Evolutionary conservation across 2,888 invertebrate species (phyloP).

Genomic region (Sarcophaga carnaria): DNA sequence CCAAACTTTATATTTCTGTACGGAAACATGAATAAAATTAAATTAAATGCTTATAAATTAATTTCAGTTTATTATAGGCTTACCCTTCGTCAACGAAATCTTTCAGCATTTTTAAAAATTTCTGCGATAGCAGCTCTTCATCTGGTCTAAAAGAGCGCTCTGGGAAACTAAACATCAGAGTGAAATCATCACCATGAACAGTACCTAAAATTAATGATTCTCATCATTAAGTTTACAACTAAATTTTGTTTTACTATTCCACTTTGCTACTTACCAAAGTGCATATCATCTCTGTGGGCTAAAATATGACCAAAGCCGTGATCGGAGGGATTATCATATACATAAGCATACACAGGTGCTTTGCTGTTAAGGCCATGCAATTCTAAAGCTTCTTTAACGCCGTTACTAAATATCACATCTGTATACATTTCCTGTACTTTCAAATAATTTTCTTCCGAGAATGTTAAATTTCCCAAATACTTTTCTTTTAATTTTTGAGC

Average conservation of each 20-base stretch:
- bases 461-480: constrained; percentile 71
- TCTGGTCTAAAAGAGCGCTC: not conserved
- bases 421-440: constrained; percentile 83
- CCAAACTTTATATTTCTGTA: too few relatives aligned
- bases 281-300: constrained; percentile 81
- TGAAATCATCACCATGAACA: constrained; percentile 76
- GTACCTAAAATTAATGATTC: constrained; percentile 71
- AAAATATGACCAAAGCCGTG: constrained; percentile 84
- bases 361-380: constrained; percentile 84
- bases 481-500: constrained; percentile 69
- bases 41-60: not conserved
- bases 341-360: constrained; percentile 86
- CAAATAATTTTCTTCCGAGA: constrained; percentile 82
- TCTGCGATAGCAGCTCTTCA: constrained; percentile 71
- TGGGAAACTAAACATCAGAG: constrained; percentile 72
- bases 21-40: not conserved
- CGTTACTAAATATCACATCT: constrained; percentile 85
- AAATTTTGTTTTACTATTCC: not conserved
- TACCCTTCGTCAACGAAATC: constrained; percentile 36
- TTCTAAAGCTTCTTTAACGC: constrained; percentile 84
- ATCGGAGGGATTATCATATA: constrained; percentile 85
- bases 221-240: too few relatives aligned
- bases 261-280: constrained; percentile 82
- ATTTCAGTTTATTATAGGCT: not conserved
- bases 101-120: constrained; percentile 75